These are phyloP conservation scores for Oryzias curvinotus DNA, from an alignment of 2,113 vertebrate species.

Conservation along the genomic window DNA sequence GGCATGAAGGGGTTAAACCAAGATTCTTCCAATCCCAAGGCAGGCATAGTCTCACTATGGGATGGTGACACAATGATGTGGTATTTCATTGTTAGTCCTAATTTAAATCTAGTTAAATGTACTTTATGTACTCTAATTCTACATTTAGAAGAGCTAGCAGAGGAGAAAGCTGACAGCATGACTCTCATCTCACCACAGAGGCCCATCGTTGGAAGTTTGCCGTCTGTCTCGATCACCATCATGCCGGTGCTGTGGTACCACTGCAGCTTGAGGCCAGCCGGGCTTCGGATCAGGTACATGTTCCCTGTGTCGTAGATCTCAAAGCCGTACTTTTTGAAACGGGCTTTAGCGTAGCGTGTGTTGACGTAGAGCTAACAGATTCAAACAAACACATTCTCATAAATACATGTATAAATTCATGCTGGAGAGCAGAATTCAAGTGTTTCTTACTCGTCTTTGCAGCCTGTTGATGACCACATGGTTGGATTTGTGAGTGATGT, in stretches of 20 bases:
- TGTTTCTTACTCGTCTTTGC: conserved; percentile 84
- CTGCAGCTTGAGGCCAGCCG: conserved; percentile 86
- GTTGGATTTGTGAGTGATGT: conserved; percentile 85
- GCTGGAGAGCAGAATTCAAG: background rate
- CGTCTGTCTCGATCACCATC: conserved; percentile 89
- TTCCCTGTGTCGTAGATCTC: conserved; percentile 92
- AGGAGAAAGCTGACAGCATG: no score
- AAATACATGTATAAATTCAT: no score
- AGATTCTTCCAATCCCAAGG: no score
- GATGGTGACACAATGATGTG: no score
- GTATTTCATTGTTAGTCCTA: no score
- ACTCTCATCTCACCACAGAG: conserved; percentile 82
- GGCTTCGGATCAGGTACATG: conserved; percentile 90
- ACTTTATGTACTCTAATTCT: no score
- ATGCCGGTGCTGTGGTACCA: conserved; percentile 95
- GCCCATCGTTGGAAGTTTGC: conserved; percentile 79
- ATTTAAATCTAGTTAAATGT: no score
- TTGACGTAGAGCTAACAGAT: conserved; percentile 84
- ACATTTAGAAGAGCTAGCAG: no score
- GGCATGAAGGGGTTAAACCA: no score
- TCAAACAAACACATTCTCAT: background rate
- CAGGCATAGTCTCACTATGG: no score
- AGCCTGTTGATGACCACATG: conserved; percentile 86
- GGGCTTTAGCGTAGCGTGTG: conserved; percentile 84
- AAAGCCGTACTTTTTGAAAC: conserved; percentile 90